Evolutionary conservation across 2,113 vertebrate genomes (phyloP).

Genomic region (Bucco capensis): DNA sequence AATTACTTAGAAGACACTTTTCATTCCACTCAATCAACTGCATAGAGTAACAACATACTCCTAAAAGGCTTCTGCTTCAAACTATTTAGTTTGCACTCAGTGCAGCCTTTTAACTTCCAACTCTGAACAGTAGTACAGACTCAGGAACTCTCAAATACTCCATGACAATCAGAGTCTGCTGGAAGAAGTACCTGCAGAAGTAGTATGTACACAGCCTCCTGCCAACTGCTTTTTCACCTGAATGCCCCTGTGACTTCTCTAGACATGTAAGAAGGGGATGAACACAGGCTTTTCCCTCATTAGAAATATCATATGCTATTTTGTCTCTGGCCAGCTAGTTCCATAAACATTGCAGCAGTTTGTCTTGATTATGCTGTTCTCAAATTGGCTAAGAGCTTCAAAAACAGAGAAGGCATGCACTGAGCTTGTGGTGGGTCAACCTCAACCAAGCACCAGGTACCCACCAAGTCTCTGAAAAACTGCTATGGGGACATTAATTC

Average conservation of each 20-base stretch:
- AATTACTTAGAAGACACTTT: background rate
- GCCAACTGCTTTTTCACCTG: background rate
- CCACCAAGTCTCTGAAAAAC: no score
- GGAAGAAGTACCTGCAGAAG: background rate
- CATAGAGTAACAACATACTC: fast-evolving
- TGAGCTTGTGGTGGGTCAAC: no score
- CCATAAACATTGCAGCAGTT: background rate
- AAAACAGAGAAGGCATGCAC: background rate
- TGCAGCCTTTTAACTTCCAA: background rate
- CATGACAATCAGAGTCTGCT: background rate
- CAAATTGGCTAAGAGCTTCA: background rate
- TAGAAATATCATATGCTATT: background rate
- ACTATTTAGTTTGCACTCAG: background rate
- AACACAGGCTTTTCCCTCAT: background rate
- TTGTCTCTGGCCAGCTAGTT: background rate
- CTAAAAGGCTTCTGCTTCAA: background rate
- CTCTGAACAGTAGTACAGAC: background rate
- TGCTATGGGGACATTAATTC: no score
- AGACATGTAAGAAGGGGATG: background rate
- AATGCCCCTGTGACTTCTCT: background rate
- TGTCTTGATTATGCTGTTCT: background rate
- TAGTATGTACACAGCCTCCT: background rate
- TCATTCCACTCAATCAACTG: background rate
- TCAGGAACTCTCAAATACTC: background rate
- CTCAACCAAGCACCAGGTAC: no score